phyloP scores from a whole-genome alignment of 2,888 invertebrate genomes.

The Cerastis leucographa region DNA sequence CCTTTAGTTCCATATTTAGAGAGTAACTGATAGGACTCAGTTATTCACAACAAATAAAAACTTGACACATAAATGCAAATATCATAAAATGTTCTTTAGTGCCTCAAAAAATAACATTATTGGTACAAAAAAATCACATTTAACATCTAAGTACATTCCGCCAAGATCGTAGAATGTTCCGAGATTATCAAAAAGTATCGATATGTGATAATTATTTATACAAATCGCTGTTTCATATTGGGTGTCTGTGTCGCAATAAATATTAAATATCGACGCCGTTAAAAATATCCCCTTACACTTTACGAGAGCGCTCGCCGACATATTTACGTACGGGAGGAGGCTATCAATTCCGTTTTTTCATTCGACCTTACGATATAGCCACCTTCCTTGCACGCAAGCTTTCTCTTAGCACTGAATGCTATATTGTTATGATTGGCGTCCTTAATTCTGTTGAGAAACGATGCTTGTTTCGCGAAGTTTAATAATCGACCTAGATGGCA shows the following conservation, averaged over 20 bases:
- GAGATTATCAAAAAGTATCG: constrained; percentile 71
- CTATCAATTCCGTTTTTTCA: constrained; percentile 87
- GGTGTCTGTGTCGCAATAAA: constrained; percentile 89
- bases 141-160: constrained; percentile 22
- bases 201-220: constrained; percentile 82
- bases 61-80: not conserved
- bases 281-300: constrained; percentile 90
- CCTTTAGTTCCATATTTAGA: not conserved
- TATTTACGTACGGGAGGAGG: constrained; percentile 87
- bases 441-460: constrained; percentile 53
- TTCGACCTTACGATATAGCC: constrained; percentile 75
- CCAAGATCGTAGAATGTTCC: constrained; percentile 44
- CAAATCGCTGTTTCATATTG: constrained; percentile 88
- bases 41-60: not conserved
- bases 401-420: constrained; percentile 76
- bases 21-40: not conserved
- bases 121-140: not conserved
- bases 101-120: not conserved
- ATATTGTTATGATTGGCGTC: constrained; percentile 67
- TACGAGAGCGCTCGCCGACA: constrained; percentile 88
- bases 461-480: constrained; percentile 35
- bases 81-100: not conserved
- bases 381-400: constrained; percentile 77
- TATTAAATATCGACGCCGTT: constrained; percentile 90
- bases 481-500: constrained; percentile 23